These are phyloP conservation scores for Tupaia chinensis DNA, from an alignment of 2,113 vertebrate genomes.

Conservation along the genomic window DNA sequence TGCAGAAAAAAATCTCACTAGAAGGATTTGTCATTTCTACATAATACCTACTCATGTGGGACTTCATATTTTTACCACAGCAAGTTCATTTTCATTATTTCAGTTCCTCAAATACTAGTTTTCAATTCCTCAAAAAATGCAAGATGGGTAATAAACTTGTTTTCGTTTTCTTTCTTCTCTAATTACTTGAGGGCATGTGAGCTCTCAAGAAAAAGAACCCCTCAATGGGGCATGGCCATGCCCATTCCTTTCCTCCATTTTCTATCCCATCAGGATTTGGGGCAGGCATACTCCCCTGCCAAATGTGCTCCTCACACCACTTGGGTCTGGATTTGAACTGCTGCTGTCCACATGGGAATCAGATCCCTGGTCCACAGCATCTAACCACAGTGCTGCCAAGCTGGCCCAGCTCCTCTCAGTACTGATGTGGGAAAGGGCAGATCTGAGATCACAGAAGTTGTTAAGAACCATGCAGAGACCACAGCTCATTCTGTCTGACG, in stretches of 20 bases:
- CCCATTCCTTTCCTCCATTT: too few species aligned
- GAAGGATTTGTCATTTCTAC: slow-evolving; percentile 17
- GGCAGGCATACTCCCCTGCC: too few species aligned
- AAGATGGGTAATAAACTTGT: not conserved
- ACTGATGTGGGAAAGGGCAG: not conserved
- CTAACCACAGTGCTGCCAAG: too few species aligned
- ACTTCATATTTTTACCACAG: not conserved
- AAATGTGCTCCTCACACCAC: too few species aligned
- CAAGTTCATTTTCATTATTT: slow-evolving; percentile 40
- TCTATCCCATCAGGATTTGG: too few species aligned
- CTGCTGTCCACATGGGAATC: too few species aligned
- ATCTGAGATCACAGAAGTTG: slow-evolving; percentile 2
- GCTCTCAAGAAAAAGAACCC: too few species aligned
- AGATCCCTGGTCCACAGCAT: too few species aligned
- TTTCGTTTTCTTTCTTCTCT: not conserved
- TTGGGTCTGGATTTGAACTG: too few species aligned
- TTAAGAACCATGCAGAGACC: not conserved
- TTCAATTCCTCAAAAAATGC: slow-evolving; percentile 29
- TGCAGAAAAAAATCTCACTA: slow-evolving; percentile 10
- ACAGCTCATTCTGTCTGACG: not conserved
- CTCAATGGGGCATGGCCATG: too few species aligned
- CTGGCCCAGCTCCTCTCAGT: too few species aligned
- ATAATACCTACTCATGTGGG: not conserved
- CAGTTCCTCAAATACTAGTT: not conserved
- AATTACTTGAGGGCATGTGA: too few species aligned